Conservation (phyloP, 2,113 vertebrate species). For the Arothron firmamentum region DNA sequence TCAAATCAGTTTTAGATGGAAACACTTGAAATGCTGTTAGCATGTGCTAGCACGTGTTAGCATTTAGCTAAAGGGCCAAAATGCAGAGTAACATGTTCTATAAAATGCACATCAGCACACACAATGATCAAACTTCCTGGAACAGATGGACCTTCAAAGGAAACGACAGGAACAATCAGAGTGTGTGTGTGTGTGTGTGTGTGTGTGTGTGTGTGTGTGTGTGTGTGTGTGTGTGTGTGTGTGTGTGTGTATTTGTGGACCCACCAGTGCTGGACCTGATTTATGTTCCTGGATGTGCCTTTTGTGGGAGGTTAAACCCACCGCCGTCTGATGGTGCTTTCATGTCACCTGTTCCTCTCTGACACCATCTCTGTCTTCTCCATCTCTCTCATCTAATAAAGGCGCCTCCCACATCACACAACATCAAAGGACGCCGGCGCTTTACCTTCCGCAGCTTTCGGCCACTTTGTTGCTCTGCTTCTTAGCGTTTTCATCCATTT, state of each 20-base stretch:
- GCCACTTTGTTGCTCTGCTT: constrained; percentile 23
- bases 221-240: neutral
- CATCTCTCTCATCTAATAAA: constrained; percentile 43
- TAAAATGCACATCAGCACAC: neutral
- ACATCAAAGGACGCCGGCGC: constrained; percentile 61
- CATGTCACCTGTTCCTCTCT: constrained; percentile 43
- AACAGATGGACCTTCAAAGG: neutral
- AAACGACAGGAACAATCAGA: neutral
- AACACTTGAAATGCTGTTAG: too few relatives aligned
- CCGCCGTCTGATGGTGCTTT: constrained; percentile 61
- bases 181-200: neutral
- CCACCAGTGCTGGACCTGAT: constrained; percentile 41
- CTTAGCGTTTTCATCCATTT: constrained; percentile 16
- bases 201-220: neutral
- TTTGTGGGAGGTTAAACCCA: constrained; percentile 65
- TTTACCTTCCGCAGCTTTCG: constrained; percentile 42
- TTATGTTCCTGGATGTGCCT: constrained; percentile 45
- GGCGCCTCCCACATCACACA: constrained; percentile 63
- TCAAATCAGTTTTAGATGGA: too few relatives aligned
- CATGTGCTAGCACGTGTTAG: too few relatives aligned
- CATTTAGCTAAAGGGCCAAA: too few relatives aligned
- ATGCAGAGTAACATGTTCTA: neutral
- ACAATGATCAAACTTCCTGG: neutral
- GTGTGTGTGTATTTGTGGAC: too few relatives aligned
- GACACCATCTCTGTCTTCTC: constrained; percentile 22